Evolutionary conservation across 2,888 invertebrate species (phyloP).

Genomic region (Abrostola tripartita): DNA sequence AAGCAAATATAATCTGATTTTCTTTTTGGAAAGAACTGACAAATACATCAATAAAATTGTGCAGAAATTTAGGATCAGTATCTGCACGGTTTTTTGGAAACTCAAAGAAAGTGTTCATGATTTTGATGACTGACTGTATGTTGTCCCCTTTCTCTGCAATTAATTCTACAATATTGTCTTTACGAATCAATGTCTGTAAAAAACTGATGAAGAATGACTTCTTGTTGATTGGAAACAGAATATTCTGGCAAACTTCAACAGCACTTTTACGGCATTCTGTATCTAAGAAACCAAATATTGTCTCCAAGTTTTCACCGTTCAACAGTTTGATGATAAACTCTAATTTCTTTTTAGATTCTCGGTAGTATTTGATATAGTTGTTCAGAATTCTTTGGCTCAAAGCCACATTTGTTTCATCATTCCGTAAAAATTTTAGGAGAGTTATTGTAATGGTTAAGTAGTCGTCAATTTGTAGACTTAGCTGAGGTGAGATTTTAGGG

Average conservation of each 20-base stretch:
- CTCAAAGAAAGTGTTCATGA: slow-evolving; percentile 78
- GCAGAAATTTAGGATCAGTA: slow-evolving; percentile 69
- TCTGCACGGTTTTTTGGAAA: slow-evolving; percentile 72
- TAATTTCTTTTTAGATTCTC: slow-evolving; percentile 79
- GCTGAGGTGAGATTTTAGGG: slow-evolving; percentile 70
- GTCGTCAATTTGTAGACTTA: slow-evolving; percentile 71
- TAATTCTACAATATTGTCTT: slow-evolving; percentile 76
- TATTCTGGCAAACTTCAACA: slow-evolving; percentile 70
- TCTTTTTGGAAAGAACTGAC: slow-evolving; percentile 76
- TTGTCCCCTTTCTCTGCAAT: slow-evolving; percentile 82
- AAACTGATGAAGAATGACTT: slow-evolving; percentile 76
- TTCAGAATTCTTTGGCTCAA: slow-evolving; percentile 67
- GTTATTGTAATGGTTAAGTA: slow-evolving; percentile 70
- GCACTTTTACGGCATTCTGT: slow-evolving; percentile 67
- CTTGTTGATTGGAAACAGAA: slow-evolving; percentile 77
- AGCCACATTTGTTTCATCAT: slow-evolving; percentile 50
- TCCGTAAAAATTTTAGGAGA: slow-evolving; percentile 70
- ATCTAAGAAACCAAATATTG: slow-evolving; percentile 74
- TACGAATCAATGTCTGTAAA: slow-evolving; percentile 76
- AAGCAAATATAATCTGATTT: slow-evolving; percentile 79
- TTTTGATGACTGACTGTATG: slow-evolving; percentile 81
- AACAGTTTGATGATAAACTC: slow-evolving; percentile 78
- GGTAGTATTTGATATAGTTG: slow-evolving; percentile 73
- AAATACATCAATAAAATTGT: slow-evolving; percentile 78
- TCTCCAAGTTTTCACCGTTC: slow-evolving; percentile 75